Base-by-base conservation (phyloP, 2,888 invertebrate genomes). In the Nomada ferruginata region DNA sequence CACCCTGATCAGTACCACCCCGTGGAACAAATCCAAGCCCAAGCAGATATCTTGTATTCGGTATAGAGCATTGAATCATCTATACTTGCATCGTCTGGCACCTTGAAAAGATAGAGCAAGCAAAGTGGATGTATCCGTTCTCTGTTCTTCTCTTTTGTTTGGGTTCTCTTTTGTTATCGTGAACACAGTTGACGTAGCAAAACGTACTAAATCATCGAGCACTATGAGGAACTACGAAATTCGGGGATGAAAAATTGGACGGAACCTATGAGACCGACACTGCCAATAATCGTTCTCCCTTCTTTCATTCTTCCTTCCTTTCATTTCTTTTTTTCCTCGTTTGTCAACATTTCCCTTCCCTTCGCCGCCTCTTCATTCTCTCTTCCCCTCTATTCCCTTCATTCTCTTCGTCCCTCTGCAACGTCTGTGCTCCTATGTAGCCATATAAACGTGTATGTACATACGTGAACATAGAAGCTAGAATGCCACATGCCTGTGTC, bases 401-500 rank as follows among this genome's bases (percentile, higher is more conserved):
- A 13, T 60, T 73, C 73, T 61, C 59, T 44, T 63, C 69, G 50
- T 76, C 76, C 60, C 72, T 69, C 77, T 42, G 75, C 69, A 65
- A 70, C 68, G 76, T 69, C 47, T 79, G 79, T 76, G 82, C 72
- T 64, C 64, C 76, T 64, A 79, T 63, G 66, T 64, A 50, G 73
- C 71, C 71, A 71, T 82, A 81, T 68, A 70, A 78, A 71, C 66
- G 74, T 78, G 80, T 83, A 80, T 76, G 75, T 83, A 88, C 78
- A 83, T 86, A 84, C 79, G 81, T 86, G 65, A 80, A 85, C 84
- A 82, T 85, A 80, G 83, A 92, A 92, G 91, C 91, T 90, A 88
- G 76, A 47, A 92, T 92, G 91, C 92, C 90, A 87, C 92, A 93
- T 93, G 93, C 92, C 92, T 92, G 91, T 90, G 87, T 91, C 91